A percentile compares a stretch with the other conserved stretches of the same genome.
Evolutionary conservation across 92 coral and sea anemone species (phyloP).

Genomic region (Paragorgia papillata): DNA sequence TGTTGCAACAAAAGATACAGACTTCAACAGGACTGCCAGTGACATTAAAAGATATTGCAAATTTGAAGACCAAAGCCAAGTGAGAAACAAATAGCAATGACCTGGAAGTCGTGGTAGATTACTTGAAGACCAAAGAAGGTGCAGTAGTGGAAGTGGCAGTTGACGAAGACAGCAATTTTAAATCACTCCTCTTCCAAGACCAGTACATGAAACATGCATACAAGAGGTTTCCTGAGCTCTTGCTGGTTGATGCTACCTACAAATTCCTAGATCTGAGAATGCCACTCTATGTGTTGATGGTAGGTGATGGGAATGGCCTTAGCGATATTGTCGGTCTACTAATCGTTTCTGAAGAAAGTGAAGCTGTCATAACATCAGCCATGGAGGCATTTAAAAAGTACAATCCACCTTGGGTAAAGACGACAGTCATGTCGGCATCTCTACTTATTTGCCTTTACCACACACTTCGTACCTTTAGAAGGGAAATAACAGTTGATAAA

Average conservation of each 20-base stretch:
- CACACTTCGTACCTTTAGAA: constrained; percentile 54
- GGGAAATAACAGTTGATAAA: constrained; percentile 61
- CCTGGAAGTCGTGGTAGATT: constrained; percentile 32
- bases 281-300: constrained; percentile 58
- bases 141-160: constrained; percentile 41
- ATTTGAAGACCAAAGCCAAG: constrained; percentile 47
- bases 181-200: constrained; percentile 53
- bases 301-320: constrained; percentile 54
- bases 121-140: constrained; percentile 28
- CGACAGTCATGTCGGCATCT: constrained; percentile 48
- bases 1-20: constrained; percentile 48
- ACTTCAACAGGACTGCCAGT: constrained; percentile 48
- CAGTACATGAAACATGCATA: constrained; percentile 41
- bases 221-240: constrained; percentile 22
- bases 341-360: constrained; percentile 58
- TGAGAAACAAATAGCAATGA: constrained; percentile 44
- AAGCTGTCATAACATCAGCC: constrained; percentile 43
- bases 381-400: constrained; percentile 48
- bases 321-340: constrained; percentile 56
- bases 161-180: constrained; percentile 51
- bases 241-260: constrained; percentile 56
- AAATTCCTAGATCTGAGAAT: constrained; percentile 47
- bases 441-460: constrained; percentile 58
- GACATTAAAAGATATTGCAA: constrained; percentile 61
- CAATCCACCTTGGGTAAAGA: constrained; percentile 45